Conservation (phyloP, 2,888 invertebrate genomes). For the Drosophila pseudotalamancana region DNA sequence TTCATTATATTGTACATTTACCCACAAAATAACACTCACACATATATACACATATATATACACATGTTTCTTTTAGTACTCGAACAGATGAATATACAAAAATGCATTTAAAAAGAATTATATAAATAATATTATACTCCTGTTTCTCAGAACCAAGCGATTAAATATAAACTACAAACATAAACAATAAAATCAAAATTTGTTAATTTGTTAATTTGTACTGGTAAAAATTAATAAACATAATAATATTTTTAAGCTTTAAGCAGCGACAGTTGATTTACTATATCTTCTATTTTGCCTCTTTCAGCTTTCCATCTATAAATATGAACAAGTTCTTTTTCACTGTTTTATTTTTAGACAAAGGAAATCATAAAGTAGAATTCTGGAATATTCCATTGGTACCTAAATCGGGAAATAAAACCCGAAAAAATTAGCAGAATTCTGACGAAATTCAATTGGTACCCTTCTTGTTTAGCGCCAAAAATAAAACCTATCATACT, state of each 20-base stretch:
- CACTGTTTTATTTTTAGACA: too few species aligned
- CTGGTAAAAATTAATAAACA: not conserved
- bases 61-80: not conserved
- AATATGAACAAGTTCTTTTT: too few species aligned
- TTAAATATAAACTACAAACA: not conserved
- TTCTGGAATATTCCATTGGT: too few species aligned
- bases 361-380: too few species aligned
- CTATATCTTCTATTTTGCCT: too few species aligned
- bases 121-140: not conserved
- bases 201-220: slow-evolving; percentile 8
- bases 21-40: not conserved
- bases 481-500: too few species aligned
- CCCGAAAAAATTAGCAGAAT: too few species aligned
- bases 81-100: not conserved
- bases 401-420: too few species aligned
- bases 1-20: not conserved
- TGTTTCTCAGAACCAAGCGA: slow-evolving; percentile 12
- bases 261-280: not conserved
- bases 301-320: not conserved
- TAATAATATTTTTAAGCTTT: slow-evolving; percentile 17
- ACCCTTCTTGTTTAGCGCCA: too few species aligned
- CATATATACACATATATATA: not conserved
- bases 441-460: too few species aligned
- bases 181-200: not conserved
- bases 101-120: not conserved